Evolutionary conservation across 2,113 vertebrate species (phyloP), one percentile per base, ranked within the genome.

Genomic region (Spea multiplicata): DNA sequence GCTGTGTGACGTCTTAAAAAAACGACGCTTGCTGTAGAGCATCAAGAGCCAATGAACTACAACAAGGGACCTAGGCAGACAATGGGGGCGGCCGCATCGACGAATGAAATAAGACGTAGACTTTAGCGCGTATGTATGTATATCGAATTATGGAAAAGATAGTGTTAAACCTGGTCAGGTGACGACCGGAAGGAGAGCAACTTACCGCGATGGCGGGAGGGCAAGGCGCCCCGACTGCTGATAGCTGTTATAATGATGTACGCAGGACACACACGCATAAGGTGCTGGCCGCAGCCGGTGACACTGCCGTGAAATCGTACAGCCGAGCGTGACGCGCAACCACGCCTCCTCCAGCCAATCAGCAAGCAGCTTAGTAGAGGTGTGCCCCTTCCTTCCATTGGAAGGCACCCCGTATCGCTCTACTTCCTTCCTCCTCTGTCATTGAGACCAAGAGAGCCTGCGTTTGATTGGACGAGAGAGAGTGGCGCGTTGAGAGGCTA

Each of bases 401-500:
- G 6, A 59, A 48, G 9, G 8, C 3, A 10, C 3, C 53, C 55
- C 45, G 47, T 48, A 47, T 62, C 73, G 16, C 13, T n/a, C 30
- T 1, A 45, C 74, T 46, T 45, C 75, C 66, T 66, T 80, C 62
- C 59, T 71, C 61, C 16, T n/a, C 57, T 48, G 71, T 46, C 77
- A 80, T 80, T 61, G 67, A 62, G 62, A 53, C 16, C 8, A 30
- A 6, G n/a, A 66, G 6, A 67, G 9, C 0, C 8, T 5, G 3
- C 30, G 0, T 5, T 61, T 66, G 61, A 80, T 80, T 80, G 77
- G 77, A n/a, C 55, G n/a, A 6, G 1, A 12, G 44, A 48, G n/a
- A 67, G 77, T 80, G 77, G 77, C 77, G 77, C 77, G 77, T 80
- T 73, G 70, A 45, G 77, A 70, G 71, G 44, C 44, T 17, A 49